phyloP scores from a whole-genome alignment of 2,113 vertebrate genomes.

The Siphamia tubifer region DNA sequence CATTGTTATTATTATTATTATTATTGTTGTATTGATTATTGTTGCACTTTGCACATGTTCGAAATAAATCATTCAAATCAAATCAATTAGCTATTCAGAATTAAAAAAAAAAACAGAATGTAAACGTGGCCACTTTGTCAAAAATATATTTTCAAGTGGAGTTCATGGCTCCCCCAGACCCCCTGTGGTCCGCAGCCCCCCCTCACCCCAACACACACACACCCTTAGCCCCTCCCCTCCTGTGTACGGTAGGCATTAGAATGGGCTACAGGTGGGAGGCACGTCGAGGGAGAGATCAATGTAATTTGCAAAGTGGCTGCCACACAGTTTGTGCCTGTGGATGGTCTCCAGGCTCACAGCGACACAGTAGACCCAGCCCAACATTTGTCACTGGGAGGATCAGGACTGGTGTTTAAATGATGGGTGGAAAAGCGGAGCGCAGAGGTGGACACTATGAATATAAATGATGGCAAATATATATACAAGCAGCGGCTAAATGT shows the following conservation, averaged over 20 bases:
- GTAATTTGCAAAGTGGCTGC: slow-evolving; percentile 71
- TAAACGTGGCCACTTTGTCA: too few relatives aligned
- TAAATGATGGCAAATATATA: neutral
- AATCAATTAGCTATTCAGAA: too few relatives aligned
- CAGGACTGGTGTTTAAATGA: slow-evolving; percentile 21
- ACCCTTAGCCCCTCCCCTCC: too few relatives aligned
- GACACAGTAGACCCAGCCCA: slow-evolving; percentile 8
- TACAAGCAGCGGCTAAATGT: neutral
- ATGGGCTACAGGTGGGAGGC: slow-evolving; percentile 55
- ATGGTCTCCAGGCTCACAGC: slow-evolving; percentile 34
- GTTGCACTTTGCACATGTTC: too few relatives aligned
- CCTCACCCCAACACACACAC: too few relatives aligned
- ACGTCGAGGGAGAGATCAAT: slow-evolving; percentile 65
- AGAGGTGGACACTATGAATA: slow-evolving; percentile 8
- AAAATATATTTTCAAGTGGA: too few relatives aligned
- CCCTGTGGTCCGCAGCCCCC: too few relatives aligned
- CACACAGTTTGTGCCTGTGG: slow-evolving; percentile 53
- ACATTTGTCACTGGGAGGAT: slow-evolving; percentile 21
- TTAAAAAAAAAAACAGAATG: too few relatives aligned
- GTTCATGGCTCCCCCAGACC: too few relatives aligned
- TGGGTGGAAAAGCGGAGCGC: neutral
- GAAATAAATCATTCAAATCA: too few relatives aligned
- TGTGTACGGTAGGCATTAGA: slow-evolving; percentile 61
- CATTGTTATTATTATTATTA: too few relatives aligned
- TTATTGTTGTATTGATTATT: too few relatives aligned